Base-by-base conservation (phyloP, 2,797 vertebrate species). In the Premnoplex brunnescens region DNA sequence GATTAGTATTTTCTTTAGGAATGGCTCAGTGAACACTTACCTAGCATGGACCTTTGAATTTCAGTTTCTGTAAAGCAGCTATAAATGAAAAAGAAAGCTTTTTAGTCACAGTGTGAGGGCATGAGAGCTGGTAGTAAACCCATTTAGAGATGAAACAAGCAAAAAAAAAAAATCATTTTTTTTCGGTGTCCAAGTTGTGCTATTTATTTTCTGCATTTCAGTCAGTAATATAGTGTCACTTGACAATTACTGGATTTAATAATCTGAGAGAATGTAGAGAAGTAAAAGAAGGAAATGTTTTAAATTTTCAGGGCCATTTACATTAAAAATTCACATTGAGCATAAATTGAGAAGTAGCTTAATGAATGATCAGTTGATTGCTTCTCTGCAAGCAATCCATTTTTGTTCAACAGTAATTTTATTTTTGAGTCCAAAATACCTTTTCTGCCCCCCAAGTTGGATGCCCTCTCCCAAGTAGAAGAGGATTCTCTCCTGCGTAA, bases 401-500 rank as follows among this genome's bases (percentile, higher is more conserved):
- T 94, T 92, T 95, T 9, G 6, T 80, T 95, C 72, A 92, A 84
- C 69, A 55, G 60, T 52, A 39, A 87, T 58, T 89, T 93, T 54
- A 56, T 48, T 85, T 89, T 84, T 94, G 87, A 89, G 72, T 91
- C 91, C 91, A 86, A 92, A 95, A 82, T 91, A 26, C 72, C 56
- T 94, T 96, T 91, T 97, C 89, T 96, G 63, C 67, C 88, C 88
- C 92, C 97, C 55, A 97, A 99, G 99, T 94, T 98, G 97, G 98
- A 98, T 43, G 97, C 98, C 20, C 97, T 99, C 69, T 99, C 99
- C 49, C 96, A 98, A 52, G 98, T 97, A 15, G 99, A 99, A 98
- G 98, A 98, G 81, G 98, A 98, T 56, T 99, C 99, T 74, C 98
- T 99, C 79, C 97, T 99, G 91, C 98, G 98, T n/a, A 99, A 99